Conservation (phyloP, 2,113 vertebrate genomes). For the Mustela lutreola region DNA sequence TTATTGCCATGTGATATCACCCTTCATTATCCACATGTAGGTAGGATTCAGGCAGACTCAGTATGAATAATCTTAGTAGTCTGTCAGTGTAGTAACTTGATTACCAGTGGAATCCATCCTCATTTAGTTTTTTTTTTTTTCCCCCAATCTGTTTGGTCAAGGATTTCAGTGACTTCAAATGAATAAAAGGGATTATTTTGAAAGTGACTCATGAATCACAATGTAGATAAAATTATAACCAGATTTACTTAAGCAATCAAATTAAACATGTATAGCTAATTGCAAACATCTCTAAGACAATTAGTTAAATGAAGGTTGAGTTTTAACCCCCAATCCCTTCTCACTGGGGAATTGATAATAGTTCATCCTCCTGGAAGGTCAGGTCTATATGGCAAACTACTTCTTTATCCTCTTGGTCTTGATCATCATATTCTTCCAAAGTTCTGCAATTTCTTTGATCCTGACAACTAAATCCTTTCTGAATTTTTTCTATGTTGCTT, state of each 20-base stretch:
- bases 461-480: background rate
- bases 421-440: conserved; percentile 33
- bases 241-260: conserved; percentile 77
- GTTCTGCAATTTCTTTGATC: conserved; percentile 10
- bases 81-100: background rate
- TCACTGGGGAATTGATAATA: conserved; percentile 69
- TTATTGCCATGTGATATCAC: background rate
- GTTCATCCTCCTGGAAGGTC: conserved; percentile 46
- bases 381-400: background rate
- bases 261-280: conserved; percentile 79
- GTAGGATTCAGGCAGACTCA: background rate
- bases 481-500: background rate
- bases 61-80: conserved; percentile 28
- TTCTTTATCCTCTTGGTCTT: conserved; percentile 30
- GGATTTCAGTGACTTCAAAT: conserved; percentile 65
- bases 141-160: background rate
- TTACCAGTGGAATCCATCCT: conserved; percentile 7
- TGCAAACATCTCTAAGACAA: conserved; percentile 66
- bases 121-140: background rate
- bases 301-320: conserved; percentile 74
- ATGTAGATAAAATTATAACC: conserved; percentile 79
- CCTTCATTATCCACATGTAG: background rate
- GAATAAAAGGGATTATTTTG: conserved; percentile 59
- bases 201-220: conserved; percentile 68
- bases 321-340: conserved; percentile 59